Percentiles rank a stretch among this genome's conserved stretches.
Evolutionary conservation across 2,888 invertebrate genomes (phyloP).

Genomic region (Dascillus cervinus): DNA sequence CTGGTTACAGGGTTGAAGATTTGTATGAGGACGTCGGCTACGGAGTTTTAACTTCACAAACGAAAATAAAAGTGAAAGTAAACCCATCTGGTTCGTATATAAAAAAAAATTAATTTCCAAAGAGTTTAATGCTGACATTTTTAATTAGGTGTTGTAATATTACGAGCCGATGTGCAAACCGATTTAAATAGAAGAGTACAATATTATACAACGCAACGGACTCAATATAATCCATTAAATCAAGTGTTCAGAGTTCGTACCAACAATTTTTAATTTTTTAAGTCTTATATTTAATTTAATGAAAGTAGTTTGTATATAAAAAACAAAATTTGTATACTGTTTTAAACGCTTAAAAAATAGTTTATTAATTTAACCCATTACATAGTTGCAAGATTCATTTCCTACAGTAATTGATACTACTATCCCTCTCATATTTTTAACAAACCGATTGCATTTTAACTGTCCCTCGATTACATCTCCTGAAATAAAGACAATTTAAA

Average conservation of each 20-base stretch:
- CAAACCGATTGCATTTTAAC: slow-evolving; percentile 65
- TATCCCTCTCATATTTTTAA: slow-evolving; percentile 67
- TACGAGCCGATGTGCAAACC: slow-evolving; percentile 70
- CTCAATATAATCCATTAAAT: slow-evolving; percentile 46
- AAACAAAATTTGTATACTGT: slow-evolving; percentile 25
- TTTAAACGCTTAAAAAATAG: slow-evolving; percentile 21
- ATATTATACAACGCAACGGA: slow-evolving; percentile 35
- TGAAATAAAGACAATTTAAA: slow-evolving; percentile 40
- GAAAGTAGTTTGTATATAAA: slow-evolving; percentile 12
- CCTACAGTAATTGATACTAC: slow-evolving; percentile 60
- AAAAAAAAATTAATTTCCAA: slow-evolving; percentile 7
- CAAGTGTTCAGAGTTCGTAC: slow-evolving; percentile 47
- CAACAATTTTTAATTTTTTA: slow-evolving; percentile 30
- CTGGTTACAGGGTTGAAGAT: slow-evolving; percentile 83
- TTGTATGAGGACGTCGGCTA: slow-evolving; percentile 85
- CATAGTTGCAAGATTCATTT: slow-evolving; percentile 54
- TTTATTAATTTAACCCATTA: slow-evolving; percentile 48
- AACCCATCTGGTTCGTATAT: slow-evolving; percentile 71
- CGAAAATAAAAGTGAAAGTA: slow-evolving; percentile 88
- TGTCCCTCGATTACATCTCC: slow-evolving; percentile 57
- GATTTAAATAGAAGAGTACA: slow-evolving; percentile 37
- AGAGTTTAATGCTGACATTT: slow-evolving; percentile 5
- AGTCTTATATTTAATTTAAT: slow-evolving; percentile 8
- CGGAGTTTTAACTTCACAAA: slow-evolving; percentile 72
- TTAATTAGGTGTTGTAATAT: slow-evolving; percentile 69